Conservation (phyloP, 2,888 invertebrate species). For the Aphidoletes aphidimyza region DNA sequence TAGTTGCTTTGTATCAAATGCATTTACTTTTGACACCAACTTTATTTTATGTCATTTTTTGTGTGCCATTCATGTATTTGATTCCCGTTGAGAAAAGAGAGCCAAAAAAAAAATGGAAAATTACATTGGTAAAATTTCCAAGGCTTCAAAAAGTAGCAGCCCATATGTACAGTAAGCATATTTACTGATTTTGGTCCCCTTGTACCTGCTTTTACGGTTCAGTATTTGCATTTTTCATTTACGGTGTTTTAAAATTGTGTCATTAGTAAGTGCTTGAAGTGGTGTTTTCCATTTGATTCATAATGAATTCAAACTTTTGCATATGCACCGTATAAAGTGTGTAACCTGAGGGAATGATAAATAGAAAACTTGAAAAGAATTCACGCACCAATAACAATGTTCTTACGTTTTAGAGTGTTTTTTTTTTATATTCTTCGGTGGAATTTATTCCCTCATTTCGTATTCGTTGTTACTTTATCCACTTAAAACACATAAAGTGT, state of each 20-base stretch:
- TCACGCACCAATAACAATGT: neutral
- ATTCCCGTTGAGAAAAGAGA: neutral
- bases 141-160: neutral
- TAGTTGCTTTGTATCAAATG: neutral
- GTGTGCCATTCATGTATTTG: neutral
- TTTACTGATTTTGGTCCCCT: neutral
- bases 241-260: conserved; percentile 8
- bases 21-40: no score
- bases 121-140: neutral
- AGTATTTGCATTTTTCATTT: conserved; percentile 24
- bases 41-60: neutral
- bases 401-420: neutral
- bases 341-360: neutral
- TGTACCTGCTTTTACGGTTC: neutral
- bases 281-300: conserved; percentile 11
- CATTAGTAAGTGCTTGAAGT: conserved; percentile 12
- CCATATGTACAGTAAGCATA: neutral
- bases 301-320: conserved; percentile 22
- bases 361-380: neutral
- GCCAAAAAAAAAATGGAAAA: neutral
- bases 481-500: neutral
- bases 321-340: neutral
- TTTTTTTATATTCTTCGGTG: neutral
- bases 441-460: neutral
- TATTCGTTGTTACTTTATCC: conserved; percentile 2